Base-by-base conservation (phyloP, 2,888 invertebrate species). In the Creontiades dilutus region DNA sequence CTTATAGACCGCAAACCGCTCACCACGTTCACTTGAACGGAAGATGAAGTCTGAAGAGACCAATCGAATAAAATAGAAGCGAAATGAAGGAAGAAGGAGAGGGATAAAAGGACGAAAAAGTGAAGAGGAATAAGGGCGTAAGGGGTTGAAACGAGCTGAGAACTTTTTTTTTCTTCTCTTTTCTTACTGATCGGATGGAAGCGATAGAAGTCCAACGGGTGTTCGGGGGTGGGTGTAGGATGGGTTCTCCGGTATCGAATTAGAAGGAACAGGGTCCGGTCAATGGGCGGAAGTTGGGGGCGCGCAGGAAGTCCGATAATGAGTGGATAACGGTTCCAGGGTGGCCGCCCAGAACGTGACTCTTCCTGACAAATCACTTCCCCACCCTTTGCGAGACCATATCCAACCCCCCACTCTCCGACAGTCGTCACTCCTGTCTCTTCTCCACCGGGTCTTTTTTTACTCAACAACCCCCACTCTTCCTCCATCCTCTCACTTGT, bases 351-450 rank as follows among this genome's bases (percentile, higher is more conserved):
- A 52, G 85, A 85, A 85, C 85, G 85, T 85, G 85, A 85, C 85
- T 85, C 85, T 85, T 85, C 85, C 85, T 57, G 85, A 85, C 85
- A 85, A 85, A 85, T 85, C 85, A 85, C 85, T 85, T 85, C 85
- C 82, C 82, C 68, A 23, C 68, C 68, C 23, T 68, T 37, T 23
- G 68, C 13, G 68, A 23, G 0, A 13, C 19, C 37, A 37, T 37
- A 37, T 23, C 61, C 27, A 12, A 16, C 68, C 23, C 19, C 68
- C 27, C 68, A n/a, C 16, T 52, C 52, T 52, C 61, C 57, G 5
- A 23, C 68, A 23, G 13, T 68, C 68, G 27, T 23, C 23, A 19
- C 68, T 12, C 23, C 68, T 11, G 19, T 23, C 23, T 23, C 68
- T 19, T 37, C 68, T 12, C 9, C 27, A 11, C 68, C 68, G 3